These are phyloP conservation scores for Meriones psammophilus DNA, from an alignment of 2,797 vertebrate genomes.

Conservation along the genomic window DNA sequence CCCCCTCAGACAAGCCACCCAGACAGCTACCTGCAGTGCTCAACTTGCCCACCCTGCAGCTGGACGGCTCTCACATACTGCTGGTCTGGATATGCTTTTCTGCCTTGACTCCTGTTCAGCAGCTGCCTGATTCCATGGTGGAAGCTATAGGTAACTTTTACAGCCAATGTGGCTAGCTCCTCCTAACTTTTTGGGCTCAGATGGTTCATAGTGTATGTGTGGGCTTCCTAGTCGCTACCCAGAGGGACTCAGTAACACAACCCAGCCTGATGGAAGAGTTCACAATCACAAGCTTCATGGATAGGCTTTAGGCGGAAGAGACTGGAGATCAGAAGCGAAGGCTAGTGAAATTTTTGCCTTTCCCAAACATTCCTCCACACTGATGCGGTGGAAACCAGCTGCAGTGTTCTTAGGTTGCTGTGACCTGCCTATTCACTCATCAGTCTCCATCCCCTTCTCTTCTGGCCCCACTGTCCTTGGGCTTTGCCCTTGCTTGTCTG, in stretches of 20 bases:
- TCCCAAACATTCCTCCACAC: neutral
- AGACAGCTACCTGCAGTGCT: neutral
- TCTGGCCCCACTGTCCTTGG: neutral
- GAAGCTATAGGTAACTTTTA: neutral
- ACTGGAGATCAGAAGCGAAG: neutral
- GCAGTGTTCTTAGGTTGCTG: neutral
- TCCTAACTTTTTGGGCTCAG: neutral
- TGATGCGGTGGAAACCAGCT: neutral
- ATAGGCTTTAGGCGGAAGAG: neutral
- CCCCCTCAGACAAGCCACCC: neutral
- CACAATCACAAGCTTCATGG: neutral
- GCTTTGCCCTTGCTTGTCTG: neutral
- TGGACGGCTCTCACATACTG: neutral
- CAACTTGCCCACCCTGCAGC: neutral
- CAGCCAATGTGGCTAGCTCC: neutral
- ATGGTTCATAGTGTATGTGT: no score
- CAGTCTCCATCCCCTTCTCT: neutral
- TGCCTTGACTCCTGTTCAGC: neutral
- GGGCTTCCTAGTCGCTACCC: neutral
- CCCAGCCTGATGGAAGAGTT: neutral
- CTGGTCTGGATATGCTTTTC: neutral
- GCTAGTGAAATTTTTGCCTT: neutral
- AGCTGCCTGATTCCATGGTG: fast-evolving
- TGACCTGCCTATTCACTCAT: no score
- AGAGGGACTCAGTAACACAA: no score